Evolutionary conservation across 2,888 invertebrate genomes (phyloP).

Genomic region (Pheosia gnoma): DNA sequence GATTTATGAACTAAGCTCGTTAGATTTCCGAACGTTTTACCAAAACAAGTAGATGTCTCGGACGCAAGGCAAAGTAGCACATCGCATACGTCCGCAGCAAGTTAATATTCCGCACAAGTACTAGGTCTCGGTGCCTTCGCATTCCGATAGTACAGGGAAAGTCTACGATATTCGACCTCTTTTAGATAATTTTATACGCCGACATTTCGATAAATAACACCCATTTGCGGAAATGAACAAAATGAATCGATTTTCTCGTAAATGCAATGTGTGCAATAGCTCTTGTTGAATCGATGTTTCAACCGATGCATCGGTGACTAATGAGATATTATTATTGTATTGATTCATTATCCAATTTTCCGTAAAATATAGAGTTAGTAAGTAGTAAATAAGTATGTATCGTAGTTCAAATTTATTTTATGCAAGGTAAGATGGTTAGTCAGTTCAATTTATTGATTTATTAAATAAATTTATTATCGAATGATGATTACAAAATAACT

Average conservation of each 20-base stretch:
- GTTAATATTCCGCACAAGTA: slow-evolving; percentile 48
- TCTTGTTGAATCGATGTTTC: neutral
- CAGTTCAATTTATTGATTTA: no score
- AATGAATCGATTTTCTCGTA: neutral
- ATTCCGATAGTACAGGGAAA: slow-evolving; percentile 43
- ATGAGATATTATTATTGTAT: no score
- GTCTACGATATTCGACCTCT: slow-evolving; percentile 41
- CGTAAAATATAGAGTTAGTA: no score
- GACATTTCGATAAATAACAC: slow-evolving; percentile 7
- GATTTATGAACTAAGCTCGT: neutral
- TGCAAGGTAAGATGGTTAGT: no score
- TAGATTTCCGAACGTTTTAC: slow-evolving; percentile 23
- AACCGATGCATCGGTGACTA: neutral
- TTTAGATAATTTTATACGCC: slow-evolving; percentile 23
- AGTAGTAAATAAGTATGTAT: no score
- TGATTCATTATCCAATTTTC: neutral
- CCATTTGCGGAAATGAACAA: neutral
- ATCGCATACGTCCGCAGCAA: slow-evolving; percentile 32
- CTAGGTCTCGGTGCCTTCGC: slow-evolving; percentile 32
- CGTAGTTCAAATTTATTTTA: no score
- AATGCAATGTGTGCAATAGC: neutral
- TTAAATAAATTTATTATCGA: no score
- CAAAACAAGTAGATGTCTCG: slow-evolving; percentile 8
- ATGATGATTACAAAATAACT: no score
- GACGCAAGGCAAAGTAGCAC: slow-evolving; percentile 32